Evolutionary conservation across 2,888 invertebrate species (phyloP), one percentile per base, ranked within the genome.

Genomic region (Lutraria lutraria): DNA sequence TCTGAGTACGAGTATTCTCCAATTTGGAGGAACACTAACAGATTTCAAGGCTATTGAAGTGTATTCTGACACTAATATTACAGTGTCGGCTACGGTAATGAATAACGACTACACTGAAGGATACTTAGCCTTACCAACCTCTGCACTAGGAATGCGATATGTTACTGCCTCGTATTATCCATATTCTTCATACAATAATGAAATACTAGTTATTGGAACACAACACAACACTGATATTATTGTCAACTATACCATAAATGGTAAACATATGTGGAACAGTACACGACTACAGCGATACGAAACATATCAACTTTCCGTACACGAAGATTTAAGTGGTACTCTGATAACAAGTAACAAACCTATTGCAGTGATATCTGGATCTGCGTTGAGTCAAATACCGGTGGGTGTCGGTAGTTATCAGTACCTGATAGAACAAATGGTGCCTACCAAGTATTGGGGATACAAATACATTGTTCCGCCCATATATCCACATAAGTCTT

Each of bases 261-360:
- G 60, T 29, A 13, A 31, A 16, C 15, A n/a, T 16, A 4, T 34
- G 19, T 43, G 63, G 31, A 63, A 63, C 43, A 21, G 63, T 13
- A 29, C 63, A 63, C 83, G 34, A 31, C 34, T 83, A 63, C 60
- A 63, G 25, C 31, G 34, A 21, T 63, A 83, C 34, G 83, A 83
- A 34, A 83, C 83, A 21, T 83, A 83, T 43, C 34, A 63, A 34
- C 43, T 34, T 4, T 34, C 63, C 12, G 63, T 34, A n/a, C 21
- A 31, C 16, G 8, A 53, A 63, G 83, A 83, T 63, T 19, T 83
- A 16, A 83, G 63, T 21, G 83, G 63, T n/a, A 34, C 83, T 16
- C 12, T 83, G 10, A 43, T 83, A 8, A 83, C 83, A 31, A 83
- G 83, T 34, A 63, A 83, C 63, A 83, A 83, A 15, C 63, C 83